These are phyloP conservation scores for Drosophila nr. medialis DNA, from an alignment of 2,888 invertebrate species.

Conservation along the genomic window DNA sequence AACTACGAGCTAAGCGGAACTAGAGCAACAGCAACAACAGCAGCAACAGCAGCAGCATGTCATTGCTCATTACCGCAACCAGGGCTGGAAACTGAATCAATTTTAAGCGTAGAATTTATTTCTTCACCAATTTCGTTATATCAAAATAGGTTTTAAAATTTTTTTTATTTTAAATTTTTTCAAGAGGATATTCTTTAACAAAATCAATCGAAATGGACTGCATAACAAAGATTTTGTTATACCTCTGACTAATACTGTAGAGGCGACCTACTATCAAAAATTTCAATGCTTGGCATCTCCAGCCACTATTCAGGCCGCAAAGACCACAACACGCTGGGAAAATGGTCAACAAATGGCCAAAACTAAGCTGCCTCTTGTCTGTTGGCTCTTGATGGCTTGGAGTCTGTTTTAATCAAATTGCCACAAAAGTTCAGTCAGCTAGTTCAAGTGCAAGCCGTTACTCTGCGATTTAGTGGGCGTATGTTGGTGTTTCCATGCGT, in stretches of 20 bases:
- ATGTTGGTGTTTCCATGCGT: neutral
- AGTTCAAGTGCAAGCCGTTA: constrained; percentile 64
- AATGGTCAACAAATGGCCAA: constrained; percentile 46
- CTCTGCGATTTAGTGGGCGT: constrained; percentile 47
- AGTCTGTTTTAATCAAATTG: constrained; percentile 74
- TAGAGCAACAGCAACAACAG: constrained; percentile 38
- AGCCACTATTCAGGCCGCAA: constrained; percentile 42
- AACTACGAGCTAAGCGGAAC: constrained; percentile 68
- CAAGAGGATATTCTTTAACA: neutral
- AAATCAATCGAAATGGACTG: neutral
- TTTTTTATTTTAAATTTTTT: neutral
- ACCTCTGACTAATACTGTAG: constrained; percentile 2
- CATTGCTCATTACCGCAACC: constrained; percentile 58
- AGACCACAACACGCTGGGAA: constrained; percentile 41
- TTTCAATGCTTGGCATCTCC: constrained; percentile 6
- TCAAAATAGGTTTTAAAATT: neutral
- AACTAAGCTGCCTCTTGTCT: constrained; percentile 41
- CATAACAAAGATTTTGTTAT: constrained; percentile 6
- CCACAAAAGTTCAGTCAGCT: constrained; percentile 51
- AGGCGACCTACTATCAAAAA: constrained; percentile 18
- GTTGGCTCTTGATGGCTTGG: constrained; percentile 34
- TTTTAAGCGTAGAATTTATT: constrained; percentile 2
- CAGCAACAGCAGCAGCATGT: constrained; percentile 4
- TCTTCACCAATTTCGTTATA: neutral
- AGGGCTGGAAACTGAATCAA: constrained; percentile 18